Percentiles rank a stretch among this genome's conserved stretches.
Conservation (phyloP, 2,888 invertebrate species). For the Ditylenchus weischeri region DNA sequence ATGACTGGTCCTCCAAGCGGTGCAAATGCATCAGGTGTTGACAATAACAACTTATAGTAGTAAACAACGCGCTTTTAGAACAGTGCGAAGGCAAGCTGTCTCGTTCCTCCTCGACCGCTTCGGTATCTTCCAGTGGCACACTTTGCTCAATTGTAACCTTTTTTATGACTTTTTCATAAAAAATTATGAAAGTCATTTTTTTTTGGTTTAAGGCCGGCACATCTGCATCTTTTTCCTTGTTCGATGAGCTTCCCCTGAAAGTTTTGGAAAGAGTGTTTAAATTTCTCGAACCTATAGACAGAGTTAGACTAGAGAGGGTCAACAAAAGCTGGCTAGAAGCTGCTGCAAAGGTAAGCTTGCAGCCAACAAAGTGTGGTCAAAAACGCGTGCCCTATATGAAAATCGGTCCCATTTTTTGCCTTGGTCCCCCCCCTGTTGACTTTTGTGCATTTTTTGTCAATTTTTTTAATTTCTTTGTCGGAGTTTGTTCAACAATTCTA, state of each 20-base stretch:
- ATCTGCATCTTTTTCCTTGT: background rate
- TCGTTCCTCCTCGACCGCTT: conserved; percentile 48
- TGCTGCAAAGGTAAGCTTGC: conserved; percentile 42
- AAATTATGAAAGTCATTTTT: background rate
- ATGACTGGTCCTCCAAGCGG: conserved; percentile 5
- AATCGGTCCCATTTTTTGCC: too few species aligned
- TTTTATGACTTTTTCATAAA: background rate
- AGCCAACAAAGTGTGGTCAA: background rate
- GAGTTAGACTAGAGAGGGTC: conserved; percentile 53
- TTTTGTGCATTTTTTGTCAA: too few species aligned
- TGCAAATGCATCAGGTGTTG: background rate
- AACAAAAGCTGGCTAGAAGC: conserved; percentile 55
- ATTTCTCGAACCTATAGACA: conserved; percentile 46
- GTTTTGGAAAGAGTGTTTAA: conserved; percentile 48
- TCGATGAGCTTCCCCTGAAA: conserved; percentile 43
- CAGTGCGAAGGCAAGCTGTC: conserved; percentile 35
- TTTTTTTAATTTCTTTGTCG: too few species aligned
- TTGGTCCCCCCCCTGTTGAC: too few species aligned
- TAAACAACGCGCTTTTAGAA: too few species aligned
- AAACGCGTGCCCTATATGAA: too few species aligned
- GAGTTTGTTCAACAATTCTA: too few species aligned
- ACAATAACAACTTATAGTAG: conserved; percentile 2
- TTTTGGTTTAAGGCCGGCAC: conserved; percentile 6
- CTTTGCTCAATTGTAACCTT: conserved; percentile 18
- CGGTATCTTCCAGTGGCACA: conserved; percentile 36